Evolutionary conservation across 2,113 vertebrate genomes (phyloP).

Genomic region (Eulemur macaco): DNA sequence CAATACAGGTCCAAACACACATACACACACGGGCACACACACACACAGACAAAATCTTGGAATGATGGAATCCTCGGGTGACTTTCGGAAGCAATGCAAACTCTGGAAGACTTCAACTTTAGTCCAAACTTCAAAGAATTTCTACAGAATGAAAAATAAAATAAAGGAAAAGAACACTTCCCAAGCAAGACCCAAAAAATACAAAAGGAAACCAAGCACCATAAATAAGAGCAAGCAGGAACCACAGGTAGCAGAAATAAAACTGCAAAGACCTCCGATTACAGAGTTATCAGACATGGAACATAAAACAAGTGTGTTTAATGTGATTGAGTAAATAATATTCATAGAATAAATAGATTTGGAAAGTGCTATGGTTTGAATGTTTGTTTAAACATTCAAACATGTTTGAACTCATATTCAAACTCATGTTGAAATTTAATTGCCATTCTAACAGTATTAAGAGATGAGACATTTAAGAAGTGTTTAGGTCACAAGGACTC

Average conservation of each 20-base stretch:
- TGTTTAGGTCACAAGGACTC: background rate
- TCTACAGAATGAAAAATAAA: background rate
- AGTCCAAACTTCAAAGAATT: background rate
- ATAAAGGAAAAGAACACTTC: background rate
- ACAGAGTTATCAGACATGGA: background rate
- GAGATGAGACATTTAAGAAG: background rate
- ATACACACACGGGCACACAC: accelerated
- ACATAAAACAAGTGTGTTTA: too few species aligned
- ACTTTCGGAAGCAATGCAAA: background rate
- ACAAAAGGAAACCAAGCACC: background rate
- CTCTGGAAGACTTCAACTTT: background rate
- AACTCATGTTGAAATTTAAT: background rate
- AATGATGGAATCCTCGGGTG: background rate
- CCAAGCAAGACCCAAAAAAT: background rate
- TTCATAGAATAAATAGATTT: background rate
- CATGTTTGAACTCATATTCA: too few species aligned
- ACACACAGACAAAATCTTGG: too few species aligned
- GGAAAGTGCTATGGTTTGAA: background rate
- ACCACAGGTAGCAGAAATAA: background rate
- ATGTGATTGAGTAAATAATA: background rate
- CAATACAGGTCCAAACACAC: background rate
- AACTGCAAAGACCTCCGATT: background rate
- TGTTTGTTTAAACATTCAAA: background rate
- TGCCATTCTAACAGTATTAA: background rate
- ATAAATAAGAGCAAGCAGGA: background rate